Percentiles rank a stretch among this genome's conserved stretches.
These are phyloP conservation scores for Gallinago jamesoni DNA, from an alignment of 2,113 vertebrate genomes.

Conservation along the genomic window DNA sequence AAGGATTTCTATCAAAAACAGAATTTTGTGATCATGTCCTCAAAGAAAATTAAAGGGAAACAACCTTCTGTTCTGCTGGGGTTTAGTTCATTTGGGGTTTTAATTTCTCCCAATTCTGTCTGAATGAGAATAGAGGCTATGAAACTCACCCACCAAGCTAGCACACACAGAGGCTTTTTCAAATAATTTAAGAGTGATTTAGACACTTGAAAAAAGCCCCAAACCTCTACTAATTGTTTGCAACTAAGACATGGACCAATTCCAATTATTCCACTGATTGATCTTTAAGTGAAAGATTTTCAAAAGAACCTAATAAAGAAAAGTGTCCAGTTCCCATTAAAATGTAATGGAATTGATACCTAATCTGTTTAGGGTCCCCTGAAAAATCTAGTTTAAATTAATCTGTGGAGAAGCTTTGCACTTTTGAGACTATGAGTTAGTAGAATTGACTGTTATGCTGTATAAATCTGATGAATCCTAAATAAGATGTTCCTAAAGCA, in stretches of 20 bases:
- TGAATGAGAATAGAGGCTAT: neutral
- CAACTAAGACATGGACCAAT: neutral
- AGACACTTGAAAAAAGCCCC: neutral
- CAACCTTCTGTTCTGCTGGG: neutral
- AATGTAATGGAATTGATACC: conserved; percentile 15
- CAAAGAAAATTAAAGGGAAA: neutral
- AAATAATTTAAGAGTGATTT: conserved; percentile 12
- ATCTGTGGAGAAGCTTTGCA: neutral
- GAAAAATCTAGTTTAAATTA: conserved; percentile 36
- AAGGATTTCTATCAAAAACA: neutral
- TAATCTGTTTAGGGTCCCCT: neutral
- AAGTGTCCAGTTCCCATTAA: neutral
- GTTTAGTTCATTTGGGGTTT: neutral
- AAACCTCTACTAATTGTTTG: neutral
- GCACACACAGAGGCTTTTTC: neutral
- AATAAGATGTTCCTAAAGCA: neutral
- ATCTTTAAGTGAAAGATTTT: conserved; percentile 18
- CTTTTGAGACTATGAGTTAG: neutral
- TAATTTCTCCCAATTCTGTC: neutral
- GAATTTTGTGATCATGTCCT: neutral
- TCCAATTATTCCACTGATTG: conserved; percentile 18
- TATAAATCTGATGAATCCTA: neutral
- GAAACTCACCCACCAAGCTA: neutral
- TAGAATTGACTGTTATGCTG: neutral
- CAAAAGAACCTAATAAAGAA: neutral